These are phyloP conservation scores for Kryptolebias marmoratus DNA, from an alignment of 2,113 vertebrate genomes.

Conservation along the genomic window DNA sequence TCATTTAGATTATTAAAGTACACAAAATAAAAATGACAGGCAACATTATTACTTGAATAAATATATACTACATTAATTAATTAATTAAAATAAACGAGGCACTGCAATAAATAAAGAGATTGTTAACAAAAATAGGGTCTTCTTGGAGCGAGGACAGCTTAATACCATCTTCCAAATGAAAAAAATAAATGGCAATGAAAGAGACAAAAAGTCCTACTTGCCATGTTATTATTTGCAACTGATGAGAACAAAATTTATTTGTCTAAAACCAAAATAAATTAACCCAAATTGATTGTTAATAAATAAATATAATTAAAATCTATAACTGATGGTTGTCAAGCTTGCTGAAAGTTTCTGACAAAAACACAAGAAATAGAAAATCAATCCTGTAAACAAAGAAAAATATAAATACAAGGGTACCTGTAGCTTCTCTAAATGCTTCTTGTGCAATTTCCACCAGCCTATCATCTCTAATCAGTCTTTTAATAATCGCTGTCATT, in stretches of 20 bases:
- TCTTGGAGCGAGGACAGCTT: not conserved
- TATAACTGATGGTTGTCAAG: too few species aligned
- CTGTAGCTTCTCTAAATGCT: not conserved
- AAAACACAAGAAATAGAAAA: not conserved
- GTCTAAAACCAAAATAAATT: not conserved
- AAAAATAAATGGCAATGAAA: not conserved
- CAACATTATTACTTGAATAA: not conserved
- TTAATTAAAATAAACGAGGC: too few species aligned
- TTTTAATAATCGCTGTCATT: not conserved
- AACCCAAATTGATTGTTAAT: not conserved
- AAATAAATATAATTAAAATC: not conserved
- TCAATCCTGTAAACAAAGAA: not conserved
- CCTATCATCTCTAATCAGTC: too few species aligned
- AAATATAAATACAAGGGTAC: not conserved
- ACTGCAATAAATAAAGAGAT: too few species aligned
- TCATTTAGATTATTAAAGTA: not conserved
- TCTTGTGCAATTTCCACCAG: too few species aligned
- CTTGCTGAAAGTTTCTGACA: not conserved
- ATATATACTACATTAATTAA: not conserved
- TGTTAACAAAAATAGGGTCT: not conserved
- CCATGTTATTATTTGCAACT: not conserved
- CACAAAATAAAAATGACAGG: not conserved
- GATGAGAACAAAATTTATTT: not conserved
- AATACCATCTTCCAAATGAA: constrained; percentile 1
- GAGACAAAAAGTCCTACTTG: not conserved